A percentile compares a stretch with the other conserved stretches of the same genome.
Conservation (phyloP, 1,140 invertebrate species). For the Metopolophium dirhodum region DNA sequence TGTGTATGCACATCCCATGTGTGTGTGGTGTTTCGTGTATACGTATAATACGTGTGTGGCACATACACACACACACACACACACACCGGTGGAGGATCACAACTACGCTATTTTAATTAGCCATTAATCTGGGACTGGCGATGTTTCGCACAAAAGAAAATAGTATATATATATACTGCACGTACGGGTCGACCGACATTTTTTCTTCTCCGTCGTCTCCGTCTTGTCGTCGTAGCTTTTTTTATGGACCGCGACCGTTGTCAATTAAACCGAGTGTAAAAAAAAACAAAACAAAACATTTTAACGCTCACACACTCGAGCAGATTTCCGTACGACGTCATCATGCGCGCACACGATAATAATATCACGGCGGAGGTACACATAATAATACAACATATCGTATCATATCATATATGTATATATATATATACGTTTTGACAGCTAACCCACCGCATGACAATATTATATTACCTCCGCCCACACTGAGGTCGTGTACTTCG, state of each 20-base stretch:
- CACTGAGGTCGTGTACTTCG: neutral
- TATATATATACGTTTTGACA: neutral
- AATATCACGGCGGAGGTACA: neutral
- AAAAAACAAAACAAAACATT: neutral
- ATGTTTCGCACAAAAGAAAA: conserved; percentile 56
- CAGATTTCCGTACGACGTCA: neutral
- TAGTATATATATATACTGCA: neutral
- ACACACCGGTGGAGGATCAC: neutral
- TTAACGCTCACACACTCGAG: no score
- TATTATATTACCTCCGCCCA: neutral
- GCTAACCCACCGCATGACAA: neutral
- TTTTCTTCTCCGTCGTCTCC: neutral
- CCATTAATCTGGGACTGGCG: conserved; percentile 54
- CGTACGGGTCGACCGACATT: neutral
- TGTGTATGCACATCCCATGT: neutral
- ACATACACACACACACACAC: no score
- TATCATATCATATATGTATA: no score
- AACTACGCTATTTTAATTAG: conserved; percentile 49
- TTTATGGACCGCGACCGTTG: conserved; percentile 45
- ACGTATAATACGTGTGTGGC: neutral
- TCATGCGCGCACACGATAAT: neutral
- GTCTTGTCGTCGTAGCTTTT: neutral
- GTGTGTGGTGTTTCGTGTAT: neutral
- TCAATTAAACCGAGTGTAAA: conserved; percentile 39
- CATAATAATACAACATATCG: neutral